A percentile compares a stretch with the other conserved stretches of the same genome.
phyloP scores from a whole-genome alignment of 2,113 vertebrate genomes.

The Calidris pygmaea region DNA sequence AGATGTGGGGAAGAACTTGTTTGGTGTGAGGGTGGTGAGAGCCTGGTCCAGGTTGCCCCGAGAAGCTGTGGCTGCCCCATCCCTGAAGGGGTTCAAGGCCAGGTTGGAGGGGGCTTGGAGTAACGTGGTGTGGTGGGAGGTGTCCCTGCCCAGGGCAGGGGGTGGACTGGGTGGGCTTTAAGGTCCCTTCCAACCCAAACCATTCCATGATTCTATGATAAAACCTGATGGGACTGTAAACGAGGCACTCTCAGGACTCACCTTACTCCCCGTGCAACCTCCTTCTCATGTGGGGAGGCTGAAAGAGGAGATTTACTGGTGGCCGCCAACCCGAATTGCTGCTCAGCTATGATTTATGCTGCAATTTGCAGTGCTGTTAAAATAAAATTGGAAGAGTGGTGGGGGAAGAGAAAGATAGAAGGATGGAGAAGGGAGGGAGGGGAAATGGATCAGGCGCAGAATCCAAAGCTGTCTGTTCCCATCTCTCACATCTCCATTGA shows the following conservation, averaged over 20 bases:
- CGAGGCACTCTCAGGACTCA: not conserved
- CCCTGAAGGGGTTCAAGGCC: no score
- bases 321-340: not conserved
- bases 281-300: not conserved
- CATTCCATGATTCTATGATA: not conserved
- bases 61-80: no score
- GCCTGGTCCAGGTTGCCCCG: no score
- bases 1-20: no score
- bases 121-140: no score
- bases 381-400: slow-evolving; percentile 1
- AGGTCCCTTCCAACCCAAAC: not conserved
- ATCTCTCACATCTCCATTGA: not conserved
- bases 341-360: slow-evolving; percentile 22
- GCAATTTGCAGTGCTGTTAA: slow-evolving; percentile 17
- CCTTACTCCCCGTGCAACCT: not conserved
- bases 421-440: not conserved
- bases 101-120: no score
- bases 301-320: not conserved
- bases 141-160: not conserved
- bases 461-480: slow-evolving; percentile 6
- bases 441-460: not conserved
- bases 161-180: no score
- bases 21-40: no score
- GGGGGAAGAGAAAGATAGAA: not conserved
- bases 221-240: not conserved